These are phyloP conservation scores for Hystrix cristata DNA, from an alignment of 2,113 vertebrate species.

Conservation along the genomic window DNA sequence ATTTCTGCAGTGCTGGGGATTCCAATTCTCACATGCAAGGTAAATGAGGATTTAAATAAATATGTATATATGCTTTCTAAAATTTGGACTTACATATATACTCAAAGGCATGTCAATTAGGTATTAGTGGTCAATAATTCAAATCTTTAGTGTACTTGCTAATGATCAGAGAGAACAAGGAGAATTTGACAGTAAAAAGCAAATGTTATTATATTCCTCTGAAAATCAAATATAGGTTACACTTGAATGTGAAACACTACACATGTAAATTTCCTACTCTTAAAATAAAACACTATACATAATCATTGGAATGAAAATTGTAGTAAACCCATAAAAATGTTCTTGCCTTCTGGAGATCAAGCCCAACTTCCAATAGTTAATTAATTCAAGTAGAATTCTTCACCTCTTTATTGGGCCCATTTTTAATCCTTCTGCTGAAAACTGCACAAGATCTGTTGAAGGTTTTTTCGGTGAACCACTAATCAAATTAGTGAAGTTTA, in stretches of 20 bases:
- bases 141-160: background rate
- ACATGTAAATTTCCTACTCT: too few relatives aligned
- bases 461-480: background rate
- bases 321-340: background rate
- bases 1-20: background rate
- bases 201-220: background rate
- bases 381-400: conserved; percentile 31
- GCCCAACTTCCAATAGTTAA: background rate
- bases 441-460: background rate
- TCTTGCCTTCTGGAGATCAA: conserved; percentile 31
- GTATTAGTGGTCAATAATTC: background rate
- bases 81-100: background rate
- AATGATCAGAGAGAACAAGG: background rate
- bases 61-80: background rate
- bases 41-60: background rate
- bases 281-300: background rate
- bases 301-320: background rate
- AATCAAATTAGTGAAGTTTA: background rate
- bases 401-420: background rate
- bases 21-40: background rate
- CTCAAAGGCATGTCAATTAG: background rate
- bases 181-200: conserved; percentile 3
- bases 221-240: background rate
- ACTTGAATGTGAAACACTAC: background rate
- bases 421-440: background rate